A percentile compares a stretch with the other conserved stretches of the same genome.
Evolutionary conservation across 2,113 vertebrate species (phyloP).

Genomic region (Polypterus senegalus): DNA sequence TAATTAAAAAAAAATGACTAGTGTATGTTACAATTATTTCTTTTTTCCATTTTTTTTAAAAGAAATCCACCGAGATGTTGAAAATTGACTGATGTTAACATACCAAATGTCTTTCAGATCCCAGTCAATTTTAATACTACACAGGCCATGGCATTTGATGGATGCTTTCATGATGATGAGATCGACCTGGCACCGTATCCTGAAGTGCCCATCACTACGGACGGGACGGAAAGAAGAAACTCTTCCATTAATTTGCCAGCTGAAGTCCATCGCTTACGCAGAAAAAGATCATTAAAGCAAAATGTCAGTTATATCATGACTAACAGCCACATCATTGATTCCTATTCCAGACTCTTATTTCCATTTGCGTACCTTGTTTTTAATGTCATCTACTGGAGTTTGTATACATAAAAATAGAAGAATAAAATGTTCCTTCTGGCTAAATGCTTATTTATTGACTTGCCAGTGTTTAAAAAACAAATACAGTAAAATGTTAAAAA

Average conservation of each 20-base stretch:
- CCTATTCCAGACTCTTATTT: conserved; percentile 77
- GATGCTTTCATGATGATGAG: conserved; percentile 62
- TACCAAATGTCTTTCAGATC: conserved; percentile 36
- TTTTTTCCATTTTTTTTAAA: conserved; percentile 2
- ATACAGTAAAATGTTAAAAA: no score
- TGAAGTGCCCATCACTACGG: conserved; percentile 33
- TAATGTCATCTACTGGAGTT: conserved; percentile 82
- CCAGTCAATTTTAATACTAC: conserved; percentile 52
- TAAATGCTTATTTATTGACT: no score
- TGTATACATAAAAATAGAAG: conserved; percentile 52
- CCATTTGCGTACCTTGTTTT: conserved; percentile 76
- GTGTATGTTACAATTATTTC: no score
- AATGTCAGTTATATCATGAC: conserved; percentile 66
- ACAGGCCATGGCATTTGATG: conserved; percentile 73
- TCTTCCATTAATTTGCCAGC: conserved; percentile 17
- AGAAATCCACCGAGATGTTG: no score
- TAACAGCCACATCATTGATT: conserved; percentile 82
- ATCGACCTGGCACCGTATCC: conserved; percentile 45
- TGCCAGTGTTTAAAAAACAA: no score
- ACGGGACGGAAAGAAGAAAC: conserved; percentile 29
- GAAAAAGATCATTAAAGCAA: conserved; percentile 53
- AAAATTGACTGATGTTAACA: not conserved
- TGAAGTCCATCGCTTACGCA: conserved; percentile 40
- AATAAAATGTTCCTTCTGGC: no score
- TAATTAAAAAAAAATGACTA: no score